These are phyloP conservation scores for Drosophila pachea DNA, from an alignment of 1,140 invertebrate species.

Conservation along the genomic window DNA sequence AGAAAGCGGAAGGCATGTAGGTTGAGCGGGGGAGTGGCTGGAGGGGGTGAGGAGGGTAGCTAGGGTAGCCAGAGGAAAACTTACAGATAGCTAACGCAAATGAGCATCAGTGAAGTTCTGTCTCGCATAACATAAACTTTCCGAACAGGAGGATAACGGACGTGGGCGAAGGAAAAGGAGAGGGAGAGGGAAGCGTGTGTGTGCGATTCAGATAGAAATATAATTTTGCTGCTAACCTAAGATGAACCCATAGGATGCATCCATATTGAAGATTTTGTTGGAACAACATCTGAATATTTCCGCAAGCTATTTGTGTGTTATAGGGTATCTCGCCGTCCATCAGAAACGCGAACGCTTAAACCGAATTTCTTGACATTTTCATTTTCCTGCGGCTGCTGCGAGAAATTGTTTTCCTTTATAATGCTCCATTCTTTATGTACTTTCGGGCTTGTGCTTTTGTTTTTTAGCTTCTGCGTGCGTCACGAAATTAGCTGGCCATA, in stretches of 20 bases:
- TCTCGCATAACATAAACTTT: too few relatives aligned
- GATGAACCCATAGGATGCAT: too few relatives aligned
- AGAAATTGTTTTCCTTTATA: constrained; percentile 38
- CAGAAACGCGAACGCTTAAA: too few relatives aligned
- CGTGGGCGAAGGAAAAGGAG: not conserved
- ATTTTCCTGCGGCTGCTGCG: constrained; percentile 40
- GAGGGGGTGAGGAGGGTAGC: not conserved
- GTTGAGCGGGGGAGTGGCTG: not conserved
- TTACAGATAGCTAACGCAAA: not conserved
- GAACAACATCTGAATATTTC: too few relatives aligned
- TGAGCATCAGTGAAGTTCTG: not conserved
- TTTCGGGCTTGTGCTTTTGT: not conserved
- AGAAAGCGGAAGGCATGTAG: not conserved
- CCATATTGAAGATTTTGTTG: too few relatives aligned
- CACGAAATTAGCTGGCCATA: constrained; percentile 5
- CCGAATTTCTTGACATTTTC: constrained; percentile 51
- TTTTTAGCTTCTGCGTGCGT: constrained; percentile 18
- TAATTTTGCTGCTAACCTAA: too few relatives aligned
- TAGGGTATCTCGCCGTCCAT: not conserved
- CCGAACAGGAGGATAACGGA: not conserved
- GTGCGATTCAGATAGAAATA: not conserved
- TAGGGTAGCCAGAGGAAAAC: not conserved
- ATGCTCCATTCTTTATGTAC: constrained; percentile 13
- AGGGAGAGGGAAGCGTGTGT: not conserved
- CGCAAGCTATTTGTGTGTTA: not conserved